Base-by-base conservation (phyloP, 2,888 invertebrate species). In the Mimumesa dahlbomi region DNA sequence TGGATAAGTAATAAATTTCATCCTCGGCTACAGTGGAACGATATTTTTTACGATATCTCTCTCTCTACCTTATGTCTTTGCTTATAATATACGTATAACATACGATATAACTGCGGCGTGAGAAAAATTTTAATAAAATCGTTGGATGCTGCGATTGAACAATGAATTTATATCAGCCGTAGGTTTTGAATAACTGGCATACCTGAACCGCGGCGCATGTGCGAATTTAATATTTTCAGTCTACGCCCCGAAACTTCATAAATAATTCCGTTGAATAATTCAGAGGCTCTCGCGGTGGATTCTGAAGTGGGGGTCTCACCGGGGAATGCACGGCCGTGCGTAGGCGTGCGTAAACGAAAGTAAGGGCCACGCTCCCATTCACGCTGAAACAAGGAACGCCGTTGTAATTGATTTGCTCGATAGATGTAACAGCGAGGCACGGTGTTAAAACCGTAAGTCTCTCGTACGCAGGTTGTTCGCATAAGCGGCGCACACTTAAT, bases 251-350 rank as follows among this genome's bases (percentile, higher is more conserved):
- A 58, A 56, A 53, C 57, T 53, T 70, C 40, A 45, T 74, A 77
- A 77, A 77, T 74, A 75, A 77, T 78, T 66, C 38, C 52, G n/a
- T 5, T 66, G 64, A 61, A 64, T 72, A 64, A 78, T 78, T 72
- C 68, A 71, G 59, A 49, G 34, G 46, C 16, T 6, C 38, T n/a
- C 2, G 29, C 18, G 43, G 22, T 18, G 50, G 5, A 40, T 5
- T 2, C 25, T 29, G 16, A 16, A 7, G 1, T 11, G 49, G 54
- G 49, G 58, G 49, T 58, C 40, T 40, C 19, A 25, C 21, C 19
- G 50, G 42, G n/a, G 43, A 57, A 36, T 18, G 46, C 29, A n/a
- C 18, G 38, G 43, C 5, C 16, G 53, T 22, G 64, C 56, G 65
- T 67, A 18, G 72, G 63, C 45, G 48, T 46, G 62, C 42, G 48